phyloP scores from a whole-genome alignment of 2,888 invertebrate species.

The Phania funesta region DNA sequence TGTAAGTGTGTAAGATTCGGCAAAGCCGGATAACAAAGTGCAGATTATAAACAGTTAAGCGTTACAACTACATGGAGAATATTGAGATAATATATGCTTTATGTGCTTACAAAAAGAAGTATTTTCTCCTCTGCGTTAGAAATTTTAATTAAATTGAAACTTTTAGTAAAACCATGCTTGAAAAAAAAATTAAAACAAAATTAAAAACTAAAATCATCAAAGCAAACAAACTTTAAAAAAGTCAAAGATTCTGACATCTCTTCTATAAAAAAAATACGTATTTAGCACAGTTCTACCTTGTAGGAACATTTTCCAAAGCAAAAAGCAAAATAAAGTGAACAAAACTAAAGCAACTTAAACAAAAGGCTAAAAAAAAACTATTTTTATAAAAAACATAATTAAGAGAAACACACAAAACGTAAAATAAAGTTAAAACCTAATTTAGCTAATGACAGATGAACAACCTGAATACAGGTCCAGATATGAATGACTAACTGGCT shows the following conservation, averaged over 20 bases:
- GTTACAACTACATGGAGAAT: too few species aligned
- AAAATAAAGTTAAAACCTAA: slow-evolving; percentile 61
- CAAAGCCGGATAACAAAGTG: too few species aligned
- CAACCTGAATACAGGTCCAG: slow-evolving; percentile 39
- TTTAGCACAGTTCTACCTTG: not conserved
- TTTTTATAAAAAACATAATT: not conserved
- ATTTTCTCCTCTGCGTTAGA: too few species aligned
- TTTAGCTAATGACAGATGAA: slow-evolving; percentile 66
- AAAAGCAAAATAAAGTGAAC: not conserved
- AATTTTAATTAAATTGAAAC: too few species aligned
- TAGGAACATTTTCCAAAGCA: not conserved
- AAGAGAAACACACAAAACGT: slow-evolving; percentile 13
- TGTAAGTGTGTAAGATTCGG: too few species aligned
- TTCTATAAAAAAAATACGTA: not conserved
- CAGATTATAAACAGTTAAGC: too few species aligned
- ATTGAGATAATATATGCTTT: too few species aligned
- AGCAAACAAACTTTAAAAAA: slow-evolving; percentile 34
- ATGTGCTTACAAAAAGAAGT: too few species aligned
- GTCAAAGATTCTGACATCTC: slow-evolving; percentile 27
- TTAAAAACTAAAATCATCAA: not conserved
- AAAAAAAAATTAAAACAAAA: not conserved
- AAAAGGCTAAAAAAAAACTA: slow-evolving; percentile 23
- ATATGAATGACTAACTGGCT: slow-evolving; percentile 20
- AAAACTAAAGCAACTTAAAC: slow-evolving; percentile 37
- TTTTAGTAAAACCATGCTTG: not conserved